phyloP scores from a whole-genome alignment of 2,113 vertebrate genomes.

The Reinhardtius hippoglossoides region DNA sequence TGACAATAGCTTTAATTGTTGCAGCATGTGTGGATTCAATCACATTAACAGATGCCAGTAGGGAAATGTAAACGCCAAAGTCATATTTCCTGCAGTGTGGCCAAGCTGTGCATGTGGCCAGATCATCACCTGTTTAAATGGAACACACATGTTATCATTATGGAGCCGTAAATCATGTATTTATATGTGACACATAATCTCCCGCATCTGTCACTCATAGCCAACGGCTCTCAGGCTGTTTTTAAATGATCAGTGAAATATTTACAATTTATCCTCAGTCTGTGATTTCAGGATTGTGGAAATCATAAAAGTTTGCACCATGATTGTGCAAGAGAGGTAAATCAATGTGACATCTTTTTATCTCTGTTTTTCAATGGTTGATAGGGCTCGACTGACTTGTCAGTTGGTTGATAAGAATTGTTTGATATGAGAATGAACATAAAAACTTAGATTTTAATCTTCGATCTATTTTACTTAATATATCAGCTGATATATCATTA shows the following conservation, averaged over 20 bases:
- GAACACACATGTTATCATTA: neutral
- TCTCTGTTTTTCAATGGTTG: too few relatives aligned
- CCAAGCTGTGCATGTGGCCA: conserved; percentile 12
- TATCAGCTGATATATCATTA: too few relatives aligned
- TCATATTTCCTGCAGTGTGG: conserved; percentile 12
- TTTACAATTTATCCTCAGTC: too few relatives aligned
- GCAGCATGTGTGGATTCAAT: neutral
- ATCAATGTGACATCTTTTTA: too few relatives aligned
- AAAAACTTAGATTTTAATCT: neutral
- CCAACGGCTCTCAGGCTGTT: too few relatives aligned
- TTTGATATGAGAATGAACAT: neutral
- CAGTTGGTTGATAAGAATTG: too few relatives aligned
- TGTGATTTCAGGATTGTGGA: too few relatives aligned
- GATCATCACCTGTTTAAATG: neutral
- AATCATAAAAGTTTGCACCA: too few relatives aligned
- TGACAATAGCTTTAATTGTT: conserved; percentile 15
- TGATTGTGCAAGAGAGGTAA: neutral
- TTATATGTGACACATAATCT: neutral
- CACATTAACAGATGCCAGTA: conserved; percentile 34
- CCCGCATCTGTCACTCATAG: neutral
- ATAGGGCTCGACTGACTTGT: neutral
- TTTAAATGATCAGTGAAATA: too few relatives aligned
- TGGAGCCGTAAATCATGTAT: neutral
- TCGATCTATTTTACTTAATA: too few relatives aligned
- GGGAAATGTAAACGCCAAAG: conserved; percentile 16